Base-by-base conservation (phyloP, 2,888 invertebrate species). In the Choreutis nemorana region DNA sequence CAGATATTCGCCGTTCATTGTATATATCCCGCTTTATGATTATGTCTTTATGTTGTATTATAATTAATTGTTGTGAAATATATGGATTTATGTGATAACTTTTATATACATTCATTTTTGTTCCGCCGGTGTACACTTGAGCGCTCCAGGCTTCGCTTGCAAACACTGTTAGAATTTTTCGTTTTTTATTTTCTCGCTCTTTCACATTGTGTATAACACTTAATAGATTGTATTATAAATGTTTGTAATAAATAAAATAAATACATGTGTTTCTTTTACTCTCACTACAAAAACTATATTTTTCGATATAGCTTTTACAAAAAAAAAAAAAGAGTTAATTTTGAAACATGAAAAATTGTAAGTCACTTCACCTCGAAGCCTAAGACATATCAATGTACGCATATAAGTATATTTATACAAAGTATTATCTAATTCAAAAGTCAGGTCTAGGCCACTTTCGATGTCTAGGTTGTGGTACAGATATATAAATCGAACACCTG, bases 81-180 rank as follows among this genome's bases (percentile, higher is more conserved):
- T n/a, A n/a, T n/a, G 46, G 55, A 55, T 46, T 61, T 58, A 67
- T 75, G 73, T 75, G 72, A 71, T 75, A 72, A 71, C 61, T 48
- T 42, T 45, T 55, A 28, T 30, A 32, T 35, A 33, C 33, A 35
- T 35, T 30, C 31, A 29, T 35, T 32, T 33, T 35, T 31, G 30
- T 30, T 33, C n/a, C n/a, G n/a, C n/a, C n/a, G n/a, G n/a, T n/a
- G n/a, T n/a, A 26, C 29, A 28, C 21, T 32, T 35, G 33, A 30
- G 30, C 31, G 33, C 29, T 29, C 30, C 23, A 10, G 11, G 5
- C 23, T 23, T 14, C 26, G 14, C 15, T n/a, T n/a, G n/a, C n/a
- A n/a, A n/a, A n/a, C n/a, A n/a, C n/a, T n/a, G n/a, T n/a, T n/a
- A n/a, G n/a, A n/a, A n/a, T n/a, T n/a, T n/a, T n/a, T n/a, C n/a